Evolutionary conservation across 35 echinoderm and acorn worm genomes (phyloP), one percentile per base, ranked within the genome.

Genomic region (Acanthaster planci): DNA sequence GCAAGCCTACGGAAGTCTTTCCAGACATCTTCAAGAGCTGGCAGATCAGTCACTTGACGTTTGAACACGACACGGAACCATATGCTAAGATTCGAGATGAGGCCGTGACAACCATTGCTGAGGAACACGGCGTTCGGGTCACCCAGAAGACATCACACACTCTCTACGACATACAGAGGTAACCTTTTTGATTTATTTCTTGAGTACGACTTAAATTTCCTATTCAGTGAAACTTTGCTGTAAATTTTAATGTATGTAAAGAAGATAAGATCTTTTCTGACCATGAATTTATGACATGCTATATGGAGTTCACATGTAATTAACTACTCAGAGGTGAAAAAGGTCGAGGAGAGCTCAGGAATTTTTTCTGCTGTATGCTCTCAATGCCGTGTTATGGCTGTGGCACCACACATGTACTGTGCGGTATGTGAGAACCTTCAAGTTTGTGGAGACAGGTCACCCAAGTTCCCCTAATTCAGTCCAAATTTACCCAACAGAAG

Each of bases 31-130:
- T 94, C 83, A 86, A 89, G 40, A 78, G 90, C 34, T 94, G 92
- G 92, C 77, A 86, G 17, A 85, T 94, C 32, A 94, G 81, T 26
- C 76, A 83, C 32, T 83, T 94, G 38, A 86, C 87, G 18, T 94
- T 94, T 90, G 92, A 94, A 22, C 38, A 51, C 2, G 87, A 94
- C 84, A 94, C 87, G 6, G 92, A 94, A 37, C 92, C 92, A 23
- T 94, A 94, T 40, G 87, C 92, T 51, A 57, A 16, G 55, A n/a
- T 77, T 31, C 22, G 92, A 32, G 92, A 94, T 31, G 51, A 79
- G 29, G 72, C 42, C 57, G 51, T 94, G 8, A 29, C 60, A 7
- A 50, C 82, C 0, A 34, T 94, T 0, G 87, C 92, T 2, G 78
- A 86, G 53, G 26, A 86, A 68, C 77, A 83, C 77, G 87, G 82